Evolutionary conservation across 2,888 invertebrate genomes (phyloP).

Genomic region (Isoperla grammatica): DNA sequence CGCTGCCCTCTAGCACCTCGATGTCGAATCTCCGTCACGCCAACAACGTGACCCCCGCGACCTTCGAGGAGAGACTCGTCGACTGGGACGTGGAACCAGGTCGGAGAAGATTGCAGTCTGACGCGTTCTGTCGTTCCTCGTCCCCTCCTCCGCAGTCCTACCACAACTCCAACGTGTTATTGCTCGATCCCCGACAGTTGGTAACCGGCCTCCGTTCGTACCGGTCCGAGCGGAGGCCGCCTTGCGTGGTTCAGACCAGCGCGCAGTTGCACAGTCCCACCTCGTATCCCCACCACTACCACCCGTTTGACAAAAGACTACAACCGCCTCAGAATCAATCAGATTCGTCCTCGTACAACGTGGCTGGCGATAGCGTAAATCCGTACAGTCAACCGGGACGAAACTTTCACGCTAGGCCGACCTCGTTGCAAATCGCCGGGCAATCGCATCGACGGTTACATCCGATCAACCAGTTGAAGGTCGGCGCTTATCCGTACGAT

Average conservation of each 20-base stretch:
- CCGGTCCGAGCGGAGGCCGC: too few relatives aligned
- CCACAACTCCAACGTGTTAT: not conserved
- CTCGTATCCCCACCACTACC: too few relatives aligned
- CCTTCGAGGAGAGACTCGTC: slow-evolving; percentile 40
- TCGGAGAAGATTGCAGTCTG: slow-evolving; percentile 26
- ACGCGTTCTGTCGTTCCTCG: not conserved
- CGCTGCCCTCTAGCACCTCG: slow-evolving; percentile 23
- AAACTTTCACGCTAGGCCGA: too few relatives aligned
- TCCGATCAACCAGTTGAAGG: too few relatives aligned
- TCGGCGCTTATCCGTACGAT: too few relatives aligned
- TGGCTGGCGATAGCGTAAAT: too few relatives aligned
- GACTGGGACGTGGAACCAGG: slow-evolving; percentile 41
- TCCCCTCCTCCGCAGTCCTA: not conserved
- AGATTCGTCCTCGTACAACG: slow-evolving; percentile 24
- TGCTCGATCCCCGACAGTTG: not conserved
- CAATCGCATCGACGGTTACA: too few relatives aligned
- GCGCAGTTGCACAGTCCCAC: too few relatives aligned
- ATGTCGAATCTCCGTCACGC: slow-evolving; percentile 21
- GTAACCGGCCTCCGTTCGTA: not conserved
- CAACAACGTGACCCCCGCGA: slow-evolving; percentile 21
- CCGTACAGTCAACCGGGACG: too few relatives aligned
- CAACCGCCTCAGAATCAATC: slow-evolving; percentile 32
- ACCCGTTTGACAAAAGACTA: too few relatives aligned
- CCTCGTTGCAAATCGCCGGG: too few relatives aligned
- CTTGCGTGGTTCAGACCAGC: too few relatives aligned